Conservation (phyloP, 2,888 invertebrate species). For the Orchesella flavescens region DNA sequence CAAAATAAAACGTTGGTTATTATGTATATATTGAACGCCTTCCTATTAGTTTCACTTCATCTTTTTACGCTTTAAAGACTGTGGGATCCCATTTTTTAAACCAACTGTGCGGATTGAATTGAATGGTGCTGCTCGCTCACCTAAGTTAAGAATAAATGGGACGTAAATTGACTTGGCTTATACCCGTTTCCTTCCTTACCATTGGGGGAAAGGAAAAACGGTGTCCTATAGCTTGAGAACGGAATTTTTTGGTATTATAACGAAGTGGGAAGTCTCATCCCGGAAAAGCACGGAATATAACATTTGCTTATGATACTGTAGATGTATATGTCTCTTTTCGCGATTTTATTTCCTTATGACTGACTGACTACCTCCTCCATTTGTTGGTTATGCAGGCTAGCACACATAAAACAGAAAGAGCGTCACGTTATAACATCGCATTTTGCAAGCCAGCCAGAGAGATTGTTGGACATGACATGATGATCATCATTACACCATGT, state of each 20-base stretch:
- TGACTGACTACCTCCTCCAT: no score
- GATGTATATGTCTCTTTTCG: neutral
- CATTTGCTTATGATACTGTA: neutral
- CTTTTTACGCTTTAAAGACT: neutral
- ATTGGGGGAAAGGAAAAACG: neutral
- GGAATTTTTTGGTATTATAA: neutral
- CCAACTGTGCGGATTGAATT: conserved; percentile 25
- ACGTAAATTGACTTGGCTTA: conserved; percentile 52
- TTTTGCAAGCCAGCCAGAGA: neutral
- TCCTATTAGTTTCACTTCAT: conserved; percentile 26
- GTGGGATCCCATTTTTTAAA: neutral
- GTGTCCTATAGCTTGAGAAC: neutral
- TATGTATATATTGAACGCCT: no score
- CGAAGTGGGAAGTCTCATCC: conserved; percentile 12
- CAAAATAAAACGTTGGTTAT: no score
- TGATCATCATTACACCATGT: conserved; percentile 1
- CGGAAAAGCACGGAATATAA: neutral
- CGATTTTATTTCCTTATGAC: no score
- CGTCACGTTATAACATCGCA: no score
- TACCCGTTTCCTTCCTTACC: neutral
- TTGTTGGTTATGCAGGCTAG: no score
- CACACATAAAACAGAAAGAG: no score
- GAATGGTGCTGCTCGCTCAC: conserved; percentile 21
- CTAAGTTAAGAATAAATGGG: conserved; percentile 41
- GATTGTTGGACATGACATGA: conserved; percentile 26